Evolutionary conservation across 2,888 invertebrate species (phyloP).

Genomic region (Drosophila nr. perissopoda): DNA sequence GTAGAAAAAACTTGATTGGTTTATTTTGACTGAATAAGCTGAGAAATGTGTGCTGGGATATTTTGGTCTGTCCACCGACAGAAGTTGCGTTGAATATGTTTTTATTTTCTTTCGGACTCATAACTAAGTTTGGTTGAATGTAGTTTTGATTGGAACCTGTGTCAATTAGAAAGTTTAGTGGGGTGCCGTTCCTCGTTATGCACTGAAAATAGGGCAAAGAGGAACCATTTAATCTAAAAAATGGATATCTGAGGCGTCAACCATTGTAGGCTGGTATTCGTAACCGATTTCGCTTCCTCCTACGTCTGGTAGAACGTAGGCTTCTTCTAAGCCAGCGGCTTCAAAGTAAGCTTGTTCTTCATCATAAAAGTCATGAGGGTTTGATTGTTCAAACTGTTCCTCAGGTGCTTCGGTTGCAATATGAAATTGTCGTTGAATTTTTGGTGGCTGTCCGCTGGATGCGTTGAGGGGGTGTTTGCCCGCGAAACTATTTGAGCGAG

Average conservation of each 20-base stretch:
- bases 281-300: not conserved
- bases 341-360: too few species aligned
- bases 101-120: not conserved
- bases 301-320: not conserved
- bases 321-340: too few species aligned
- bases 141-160: not conserved
- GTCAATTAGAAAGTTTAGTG: not conserved
- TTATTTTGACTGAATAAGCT: not conserved
- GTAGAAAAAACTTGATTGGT: not conserved
- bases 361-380: too few species aligned
- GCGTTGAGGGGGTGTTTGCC: too few species aligned
- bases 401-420: too few species aligned
- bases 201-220: not conserved
- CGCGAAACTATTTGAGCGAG: fast-evolving
- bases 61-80: not conserved
- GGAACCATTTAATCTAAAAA: constrained; percentile 4
- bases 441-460: too few species aligned
- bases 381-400: too few species aligned
- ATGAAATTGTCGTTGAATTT: too few species aligned
- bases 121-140: not conserved
- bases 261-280: not conserved
- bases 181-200: not conserved
- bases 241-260: not conserved
- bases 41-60: not conserved
- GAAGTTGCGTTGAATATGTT: not conserved